Conservation (phyloP, 2,888 invertebrate species). For the Priocnemis perturbator region DNA sequence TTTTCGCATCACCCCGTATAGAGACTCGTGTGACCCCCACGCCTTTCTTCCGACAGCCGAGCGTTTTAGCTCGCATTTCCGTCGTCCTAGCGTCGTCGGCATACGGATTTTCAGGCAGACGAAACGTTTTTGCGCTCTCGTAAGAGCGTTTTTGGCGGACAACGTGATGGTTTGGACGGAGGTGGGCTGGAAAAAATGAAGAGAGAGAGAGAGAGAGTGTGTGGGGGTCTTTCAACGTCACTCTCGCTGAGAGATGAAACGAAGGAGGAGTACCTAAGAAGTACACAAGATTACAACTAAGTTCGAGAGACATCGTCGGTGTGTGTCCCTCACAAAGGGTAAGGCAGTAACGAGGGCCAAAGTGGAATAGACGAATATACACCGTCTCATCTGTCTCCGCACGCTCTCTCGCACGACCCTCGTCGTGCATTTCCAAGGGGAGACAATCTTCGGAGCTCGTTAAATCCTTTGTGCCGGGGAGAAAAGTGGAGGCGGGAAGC, state of each 20-base stretch:
- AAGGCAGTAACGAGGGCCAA: conserved; percentile 30
- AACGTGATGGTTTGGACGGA: conserved; percentile 7
- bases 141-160: conserved; percentile 24
- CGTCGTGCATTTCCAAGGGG: conserved; percentile 8
- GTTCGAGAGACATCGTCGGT: conserved; percentile 24
- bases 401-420: not conserved
- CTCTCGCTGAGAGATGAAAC: conserved; percentile 7
- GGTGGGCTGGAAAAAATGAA: conserved; percentile 8
- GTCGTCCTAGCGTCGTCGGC: conserved; percentile 21
- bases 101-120: conserved; percentile 27
- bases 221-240: conserved; percentile 19
- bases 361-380: conserved; percentile 28
- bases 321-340: conserved; percentile 25
- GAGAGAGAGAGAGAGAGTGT: not conserved
- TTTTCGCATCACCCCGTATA: conserved; percentile 13
- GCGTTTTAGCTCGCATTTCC: conserved; percentile 5
- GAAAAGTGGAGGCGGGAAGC: not conserved
- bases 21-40: conserved; percentile 29
- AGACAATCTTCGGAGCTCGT: conserved; percentile 45
- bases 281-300: conserved; percentile 24
- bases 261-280: conserved; percentile 21
- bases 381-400: conserved; percentile 8
- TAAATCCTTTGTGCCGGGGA: conserved; percentile 29
- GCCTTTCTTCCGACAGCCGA: conserved; percentile 11
- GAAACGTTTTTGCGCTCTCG: conserved; percentile 6